Conservation (phyloP, 2,888 invertebrate species). For the Machimus atricapillus region DNA sequence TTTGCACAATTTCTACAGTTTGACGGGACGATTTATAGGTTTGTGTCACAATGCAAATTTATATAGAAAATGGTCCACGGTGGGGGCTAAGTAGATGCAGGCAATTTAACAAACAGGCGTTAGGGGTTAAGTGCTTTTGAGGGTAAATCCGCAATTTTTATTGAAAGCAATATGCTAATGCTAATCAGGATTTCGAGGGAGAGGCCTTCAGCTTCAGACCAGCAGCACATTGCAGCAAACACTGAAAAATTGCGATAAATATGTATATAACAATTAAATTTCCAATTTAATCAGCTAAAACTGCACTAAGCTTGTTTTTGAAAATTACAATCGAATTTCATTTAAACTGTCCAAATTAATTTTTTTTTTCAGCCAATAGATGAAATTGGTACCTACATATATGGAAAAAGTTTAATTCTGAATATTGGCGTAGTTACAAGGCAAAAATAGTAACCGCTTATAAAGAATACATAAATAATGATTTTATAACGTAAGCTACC, state of each 20-base stretch:
- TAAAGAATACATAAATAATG: too few species aligned
- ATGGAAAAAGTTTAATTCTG: too few species aligned
- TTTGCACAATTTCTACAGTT: conserved; percentile 24
- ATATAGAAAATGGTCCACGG: not conserved
- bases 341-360: too few species aligned
- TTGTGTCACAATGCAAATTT: not conserved
- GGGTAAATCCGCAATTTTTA: not conserved
- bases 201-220: not conserved
- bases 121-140: not conserved
- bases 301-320: too few species aligned
- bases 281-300: too few species aligned
- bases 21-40: conserved; percentile 25
- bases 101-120: not conserved
- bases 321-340: too few species aligned
- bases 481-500: too few species aligned
- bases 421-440: too few species aligned
- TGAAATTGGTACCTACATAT: too few species aligned
- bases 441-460: too few species aligned
- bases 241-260: not conserved
- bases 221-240: not conserved
- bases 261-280: too few species aligned
- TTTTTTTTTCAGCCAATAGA: too few species aligned
- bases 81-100: not conserved
- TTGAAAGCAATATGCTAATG: not conserved
- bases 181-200: not conserved